Percentiles rank a stretch among this genome's conserved stretches.
phyloP scores from a whole-genome alignment of 2,888 invertebrate genomes.

The Amphipyra tragopoginis region DNA sequence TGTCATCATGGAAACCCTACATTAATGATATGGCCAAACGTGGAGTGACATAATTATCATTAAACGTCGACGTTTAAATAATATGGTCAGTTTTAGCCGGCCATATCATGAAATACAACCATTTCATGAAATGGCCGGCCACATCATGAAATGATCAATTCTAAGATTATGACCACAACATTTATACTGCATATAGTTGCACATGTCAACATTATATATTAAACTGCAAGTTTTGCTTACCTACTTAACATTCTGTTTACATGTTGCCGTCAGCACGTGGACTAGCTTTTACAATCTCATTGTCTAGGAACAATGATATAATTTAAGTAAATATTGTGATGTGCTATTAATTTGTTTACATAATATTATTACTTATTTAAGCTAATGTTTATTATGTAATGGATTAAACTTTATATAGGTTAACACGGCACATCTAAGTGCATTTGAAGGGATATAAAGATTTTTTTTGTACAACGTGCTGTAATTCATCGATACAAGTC shows the following conservation, averaged over 20 bases:
- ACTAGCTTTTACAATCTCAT: constrained; percentile 41
- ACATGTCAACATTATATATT: constrained; percentile 6
- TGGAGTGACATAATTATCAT: too few relatives aligned
- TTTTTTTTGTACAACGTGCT: too few relatives aligned
- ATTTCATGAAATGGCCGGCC: too few relatives aligned
- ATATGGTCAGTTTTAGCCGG: too few relatives aligned
- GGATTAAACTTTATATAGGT: background rate
- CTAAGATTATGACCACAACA: too few relatives aligned
- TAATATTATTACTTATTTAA: background rate
- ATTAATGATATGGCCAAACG: too few relatives aligned
- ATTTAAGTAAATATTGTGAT: constrained; percentile 33
- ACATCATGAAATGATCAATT: too few relatives aligned
- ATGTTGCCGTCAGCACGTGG: constrained; percentile 48
- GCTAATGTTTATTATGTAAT: background rate
- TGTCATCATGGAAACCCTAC: too few relatives aligned
- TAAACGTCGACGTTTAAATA: too few relatives aligned
- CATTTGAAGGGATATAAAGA: background rate
- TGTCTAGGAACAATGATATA: constrained; percentile 51
- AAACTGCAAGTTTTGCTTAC: constrained; percentile 22
- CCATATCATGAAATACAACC: too few relatives aligned
- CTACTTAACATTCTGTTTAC: constrained; percentile 33
- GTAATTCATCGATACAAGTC: too few relatives aligned
- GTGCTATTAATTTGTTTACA: constrained; percentile 20
- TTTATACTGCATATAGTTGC: background rate
- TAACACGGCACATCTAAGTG: background rate